A percentile compares a stretch with the other conserved stretches of the same genome.
Conservation (phyloP, 2,113 vertebrate genomes). For the Meriones unguiculatus region DNA sequence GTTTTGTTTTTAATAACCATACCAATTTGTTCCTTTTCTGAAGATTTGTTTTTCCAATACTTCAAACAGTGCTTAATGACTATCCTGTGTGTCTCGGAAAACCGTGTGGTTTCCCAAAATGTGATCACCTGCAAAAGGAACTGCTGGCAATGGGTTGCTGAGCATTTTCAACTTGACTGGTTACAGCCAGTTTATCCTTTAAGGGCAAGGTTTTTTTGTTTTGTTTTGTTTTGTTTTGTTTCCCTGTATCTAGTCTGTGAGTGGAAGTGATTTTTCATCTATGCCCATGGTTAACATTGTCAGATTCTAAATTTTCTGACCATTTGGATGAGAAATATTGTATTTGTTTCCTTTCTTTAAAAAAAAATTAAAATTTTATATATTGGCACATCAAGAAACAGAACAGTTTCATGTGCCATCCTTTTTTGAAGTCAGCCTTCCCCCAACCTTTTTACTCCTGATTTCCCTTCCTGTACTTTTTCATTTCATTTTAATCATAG, state of each 20-base stretch:
- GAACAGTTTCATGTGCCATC: not conserved
- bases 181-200: not conserved
- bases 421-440: not conserved
- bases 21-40: not conserved
- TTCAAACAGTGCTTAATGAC: slow-evolving; percentile 25
- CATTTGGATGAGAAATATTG: not conserved
- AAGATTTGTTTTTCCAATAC: slow-evolving; percentile 29
- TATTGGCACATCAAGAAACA: not conserved
- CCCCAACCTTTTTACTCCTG: not conserved
- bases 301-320: slow-evolving; percentile 34
- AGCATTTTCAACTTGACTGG: slow-evolving; percentile 1
- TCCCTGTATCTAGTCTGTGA: not conserved
- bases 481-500: not conserved
- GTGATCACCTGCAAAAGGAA: not conserved
- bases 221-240: not conserved
- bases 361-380: slow-evolving; percentile 35
- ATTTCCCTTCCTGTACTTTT: not conserved
- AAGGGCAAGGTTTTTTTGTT: not conserved
- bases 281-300: slow-evolving; percentile 14
- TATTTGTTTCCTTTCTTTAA: slow-evolving; percentile 47
- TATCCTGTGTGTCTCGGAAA: not conserved
- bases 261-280: slow-evolving; percentile 1
- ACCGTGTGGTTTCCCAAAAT: slow-evolving; percentile 18
- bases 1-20: not conserved
- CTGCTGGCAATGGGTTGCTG: slow-evolving; percentile 1